phyloP scores from a whole-genome alignment of 2,888 invertebrate genomes.

The Dusona sp. region DNA sequence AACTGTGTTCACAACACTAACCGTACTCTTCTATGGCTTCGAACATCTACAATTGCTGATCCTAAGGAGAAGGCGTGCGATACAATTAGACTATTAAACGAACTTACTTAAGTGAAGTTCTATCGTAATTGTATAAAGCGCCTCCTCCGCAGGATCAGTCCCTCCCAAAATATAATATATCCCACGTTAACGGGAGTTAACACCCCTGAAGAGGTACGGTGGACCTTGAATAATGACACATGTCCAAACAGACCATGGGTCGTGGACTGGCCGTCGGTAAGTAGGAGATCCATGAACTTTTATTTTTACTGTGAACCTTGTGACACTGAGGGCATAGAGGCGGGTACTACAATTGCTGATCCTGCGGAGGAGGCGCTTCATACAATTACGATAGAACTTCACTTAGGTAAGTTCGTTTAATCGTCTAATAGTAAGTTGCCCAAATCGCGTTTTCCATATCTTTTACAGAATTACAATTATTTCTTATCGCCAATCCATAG shows the following conservation, averaged over 20 bases:
- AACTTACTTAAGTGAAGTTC: constrained; percentile 25
- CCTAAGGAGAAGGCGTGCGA: constrained; percentile 44
- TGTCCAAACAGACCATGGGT: background rate
- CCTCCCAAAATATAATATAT: background rate
- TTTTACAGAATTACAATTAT: too few relatives aligned
- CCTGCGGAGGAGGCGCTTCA: background rate
- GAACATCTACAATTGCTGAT: constrained; percentile 37
- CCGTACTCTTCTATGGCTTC: constrained; percentile 17
- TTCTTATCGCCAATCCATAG: too few relatives aligned
- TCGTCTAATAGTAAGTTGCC: too few relatives aligned
- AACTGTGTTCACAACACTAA: background rate
- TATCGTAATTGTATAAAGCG: constrained; percentile 31
- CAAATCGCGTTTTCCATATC: too few relatives aligned
- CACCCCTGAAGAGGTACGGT: background rate
- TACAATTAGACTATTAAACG: constrained; percentile 40
- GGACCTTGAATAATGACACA: background rate
- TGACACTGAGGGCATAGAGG: background rate
- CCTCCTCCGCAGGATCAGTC: constrained; percentile 36
- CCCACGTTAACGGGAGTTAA: background rate
- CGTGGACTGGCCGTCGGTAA: background rate
- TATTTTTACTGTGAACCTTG: background rate
- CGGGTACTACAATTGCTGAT: background rate
- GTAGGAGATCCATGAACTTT: background rate
- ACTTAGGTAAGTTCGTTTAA: constrained; percentile 5
- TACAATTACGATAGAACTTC: background rate